phyloP scores from a whole-genome alignment of 2,888 invertebrate genomes.

The Drosophila hamatofila region DNA sequence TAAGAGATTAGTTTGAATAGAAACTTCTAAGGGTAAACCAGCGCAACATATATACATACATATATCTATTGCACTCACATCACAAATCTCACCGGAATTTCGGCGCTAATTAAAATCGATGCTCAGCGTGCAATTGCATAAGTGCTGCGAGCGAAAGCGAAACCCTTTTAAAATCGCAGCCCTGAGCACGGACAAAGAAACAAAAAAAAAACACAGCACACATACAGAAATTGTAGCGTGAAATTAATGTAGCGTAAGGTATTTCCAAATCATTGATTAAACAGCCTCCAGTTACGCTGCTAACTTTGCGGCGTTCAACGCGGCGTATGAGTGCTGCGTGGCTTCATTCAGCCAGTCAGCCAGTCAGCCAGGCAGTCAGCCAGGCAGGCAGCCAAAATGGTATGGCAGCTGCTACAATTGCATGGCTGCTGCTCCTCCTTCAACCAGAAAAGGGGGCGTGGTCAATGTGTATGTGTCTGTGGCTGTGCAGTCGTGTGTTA shows the following conservation, averaged over 20 bases:
- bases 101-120: constrained; percentile 19
- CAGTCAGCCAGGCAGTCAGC: background rate
- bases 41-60: background rate
- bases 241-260: constrained; percentile 77
- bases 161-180: constrained; percentile 20
- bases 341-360: constrained; percentile 32
- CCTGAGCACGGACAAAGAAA: constrained; percentile 1
- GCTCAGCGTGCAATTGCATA: constrained; percentile 22
- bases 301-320: constrained; percentile 36
- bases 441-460: constrained; percentile 13
- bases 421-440: constrained; percentile 33
- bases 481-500: constrained; percentile 77
- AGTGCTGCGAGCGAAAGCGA: constrained; percentile 9
- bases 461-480: constrained; percentile 11
- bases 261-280: constrained; percentile 80
- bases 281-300: constrained; percentile 34
- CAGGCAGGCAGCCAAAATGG: constrained; percentile 26
- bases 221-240: constrained; percentile 37
- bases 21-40: background rate
- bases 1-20: constrained; percentile 7
- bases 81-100: background rate
- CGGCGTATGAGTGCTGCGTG: constrained; percentile 73
- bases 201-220: background rate
- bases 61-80: background rate
- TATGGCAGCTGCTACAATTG: constrained; percentile 62